Evolutionary conservation across 2,888 invertebrate genomes (phyloP).

Genomic region (Nematopogon swammerdamellus): DNA sequence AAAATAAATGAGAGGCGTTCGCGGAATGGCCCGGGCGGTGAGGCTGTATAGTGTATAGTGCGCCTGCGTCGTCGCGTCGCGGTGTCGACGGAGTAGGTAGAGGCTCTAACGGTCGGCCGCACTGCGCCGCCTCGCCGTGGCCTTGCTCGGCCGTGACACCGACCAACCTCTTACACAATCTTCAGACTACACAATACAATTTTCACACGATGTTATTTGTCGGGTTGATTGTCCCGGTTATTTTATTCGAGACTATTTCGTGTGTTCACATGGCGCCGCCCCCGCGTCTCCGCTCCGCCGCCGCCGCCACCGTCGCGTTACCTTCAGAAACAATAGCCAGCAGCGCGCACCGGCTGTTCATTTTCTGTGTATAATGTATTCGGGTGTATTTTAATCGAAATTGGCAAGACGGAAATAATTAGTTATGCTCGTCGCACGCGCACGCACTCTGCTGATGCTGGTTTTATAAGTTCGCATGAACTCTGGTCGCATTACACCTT

Average conservation of each 20-base stretch:
- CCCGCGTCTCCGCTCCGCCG: too few species aligned
- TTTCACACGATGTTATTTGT: neutral
- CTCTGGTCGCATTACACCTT: too few species aligned
- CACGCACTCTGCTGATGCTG: neutral
- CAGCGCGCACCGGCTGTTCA: neutral
- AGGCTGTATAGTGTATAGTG: too few species aligned
- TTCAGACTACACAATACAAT: neutral
- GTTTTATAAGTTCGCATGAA: too few species aligned
- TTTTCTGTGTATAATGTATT: neutral
- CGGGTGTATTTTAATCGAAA: neutral
- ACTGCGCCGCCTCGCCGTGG: neutral
- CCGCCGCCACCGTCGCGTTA: too few species aligned
- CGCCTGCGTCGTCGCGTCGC: too few species aligned
- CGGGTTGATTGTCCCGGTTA: neutral
- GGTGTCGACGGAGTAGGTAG: too few species aligned
- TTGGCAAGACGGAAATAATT: neutral
- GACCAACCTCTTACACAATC: neutral
- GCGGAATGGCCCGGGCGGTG: too few species aligned
- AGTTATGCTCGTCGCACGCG: neutral
- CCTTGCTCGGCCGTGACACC: neutral
- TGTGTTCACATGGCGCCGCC: neutral
- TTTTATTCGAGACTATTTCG: neutral
- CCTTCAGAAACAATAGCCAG: neutral
- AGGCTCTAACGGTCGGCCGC: neutral
- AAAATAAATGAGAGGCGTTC: too few species aligned